Percentiles rank a stretch among this genome's conserved stretches.
phyloP scores from a whole-genome alignment of 2,797 vertebrate genomes.

The Lacerta viridis region DNA sequence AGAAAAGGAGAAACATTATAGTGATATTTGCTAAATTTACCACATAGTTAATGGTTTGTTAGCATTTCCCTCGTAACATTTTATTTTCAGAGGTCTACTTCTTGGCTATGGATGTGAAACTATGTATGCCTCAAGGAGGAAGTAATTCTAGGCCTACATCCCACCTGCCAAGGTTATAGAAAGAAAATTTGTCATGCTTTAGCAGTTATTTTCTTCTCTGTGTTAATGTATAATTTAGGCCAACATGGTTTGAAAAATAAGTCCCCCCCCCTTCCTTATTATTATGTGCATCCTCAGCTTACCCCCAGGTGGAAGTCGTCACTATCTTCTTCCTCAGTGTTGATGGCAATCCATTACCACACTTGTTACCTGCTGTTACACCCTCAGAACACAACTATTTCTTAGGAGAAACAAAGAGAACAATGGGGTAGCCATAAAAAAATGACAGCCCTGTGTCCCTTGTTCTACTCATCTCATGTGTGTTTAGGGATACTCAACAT shows the following conservation, averaged over 20 bases:
- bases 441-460: background rate
- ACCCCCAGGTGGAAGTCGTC: background rate
- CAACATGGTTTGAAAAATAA: background rate
- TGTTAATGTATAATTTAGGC: background rate
- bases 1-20: slow-evolving; percentile 23
- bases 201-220: slow-evolving; percentile 16
- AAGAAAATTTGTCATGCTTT: slow-evolving; percentile 42
- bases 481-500: background rate
- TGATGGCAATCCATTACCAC: background rate
- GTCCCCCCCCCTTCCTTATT: background rate
- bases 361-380: background rate
- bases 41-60: slow-evolving; percentile 16
- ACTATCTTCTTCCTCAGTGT: background rate
- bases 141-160: slow-evolving; percentile 12
- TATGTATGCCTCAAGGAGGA: slow-evolving; percentile 24
- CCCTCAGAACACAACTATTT: background rate
- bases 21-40: slow-evolving; percentile 10
- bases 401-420: too few relatives aligned
- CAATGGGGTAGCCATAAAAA: background rate
- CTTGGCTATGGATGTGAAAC: slow-evolving; percentile 33
- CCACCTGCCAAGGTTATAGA: slow-evolving; percentile 4
- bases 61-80: slow-evolving; percentile 21
- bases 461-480: background rate
- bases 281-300: background rate
- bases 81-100: slow-evolving; percentile 32